Percentiles rank a stretch among this genome's conserved stretches.
Evolutionary conservation across 2,797 vertebrate species (phyloP).

Genomic region (Crenichthys baileyi): DNA sequence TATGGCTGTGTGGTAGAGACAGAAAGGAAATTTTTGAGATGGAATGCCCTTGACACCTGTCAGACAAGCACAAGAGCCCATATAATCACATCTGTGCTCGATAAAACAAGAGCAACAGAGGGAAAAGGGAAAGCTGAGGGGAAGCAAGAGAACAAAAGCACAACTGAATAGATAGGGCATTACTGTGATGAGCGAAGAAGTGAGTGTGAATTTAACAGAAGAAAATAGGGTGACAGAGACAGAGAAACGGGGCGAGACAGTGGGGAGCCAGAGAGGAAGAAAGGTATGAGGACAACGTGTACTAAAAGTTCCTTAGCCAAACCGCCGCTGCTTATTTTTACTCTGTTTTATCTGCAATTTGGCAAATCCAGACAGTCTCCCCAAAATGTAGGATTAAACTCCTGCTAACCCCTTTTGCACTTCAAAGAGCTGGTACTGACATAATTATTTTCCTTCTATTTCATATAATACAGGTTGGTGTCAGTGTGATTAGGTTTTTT

Average conservation of each 20-base stretch:
- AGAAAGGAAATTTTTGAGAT: constrained; percentile 56
- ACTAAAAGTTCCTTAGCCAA: constrained; percentile 43
- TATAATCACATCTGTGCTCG: constrained; percentile 66
- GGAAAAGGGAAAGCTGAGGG: constrained; percentile 29
- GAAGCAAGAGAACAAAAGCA: constrained; percentile 43
- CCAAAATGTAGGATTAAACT: constrained; percentile 43
- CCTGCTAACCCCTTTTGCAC: constrained; percentile 13
- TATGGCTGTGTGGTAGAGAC: constrained; percentile 39
- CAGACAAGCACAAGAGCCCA: constrained; percentile 69
- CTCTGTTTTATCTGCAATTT: constrained; percentile 31
- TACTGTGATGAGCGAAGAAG: constrained; percentile 41
- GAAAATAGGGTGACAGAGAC: constrained; percentile 47
- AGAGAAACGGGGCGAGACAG: constrained; percentile 37
- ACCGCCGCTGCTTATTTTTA: constrained; percentile 39
- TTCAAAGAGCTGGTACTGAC: constrained; percentile 13
- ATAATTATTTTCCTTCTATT: constrained; percentile 17
- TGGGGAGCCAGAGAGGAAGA: constrained; percentile 23
- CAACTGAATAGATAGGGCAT: constrained; percentile 36
- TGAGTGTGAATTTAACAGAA: constrained; percentile 41
- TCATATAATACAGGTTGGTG: constrained; percentile 13
- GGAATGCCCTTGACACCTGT: constrained; percentile 75
- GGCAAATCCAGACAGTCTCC: constrained; percentile 46
- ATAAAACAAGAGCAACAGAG: constrained; percentile 58
- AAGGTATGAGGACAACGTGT: constrained; percentile 26
- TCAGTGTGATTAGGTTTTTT: constrained; percentile 17